Evolutionary conservation across 2,888 invertebrate species (phyloP).

Genomic region (Caenorhabditis sp.): DNA sequence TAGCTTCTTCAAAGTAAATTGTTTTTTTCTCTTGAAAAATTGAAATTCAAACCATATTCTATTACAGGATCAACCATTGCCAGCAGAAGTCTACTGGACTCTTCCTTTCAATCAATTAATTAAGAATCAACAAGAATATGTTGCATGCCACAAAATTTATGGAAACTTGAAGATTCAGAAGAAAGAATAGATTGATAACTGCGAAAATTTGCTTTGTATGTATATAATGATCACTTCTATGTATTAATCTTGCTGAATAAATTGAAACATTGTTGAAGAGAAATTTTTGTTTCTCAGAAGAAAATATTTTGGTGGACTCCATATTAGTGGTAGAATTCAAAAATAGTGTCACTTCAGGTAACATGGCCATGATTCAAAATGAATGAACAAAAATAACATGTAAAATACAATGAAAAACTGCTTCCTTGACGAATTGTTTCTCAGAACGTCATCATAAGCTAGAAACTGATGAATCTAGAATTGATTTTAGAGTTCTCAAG

Average conservation of each 20-base stretch:
- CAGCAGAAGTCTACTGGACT: constrained; percentile 69
- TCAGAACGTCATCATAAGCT: too few relatives aligned
- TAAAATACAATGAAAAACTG: too few relatives aligned
- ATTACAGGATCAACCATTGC: constrained; percentile 64
- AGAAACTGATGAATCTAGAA: too few relatives aligned
- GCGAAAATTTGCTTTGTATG: constrained; percentile 13
- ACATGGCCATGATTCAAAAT: too few relatives aligned
- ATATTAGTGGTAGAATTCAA: too few relatives aligned
- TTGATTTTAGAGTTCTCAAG: too few relatives aligned
- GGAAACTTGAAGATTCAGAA: constrained; percentile 65
- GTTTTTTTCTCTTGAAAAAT: not conserved
- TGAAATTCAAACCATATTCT: not conserved
- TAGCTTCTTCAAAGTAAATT: constrained; percentile 55
- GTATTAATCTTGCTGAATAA: not conserved
- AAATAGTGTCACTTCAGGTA: too few relatives aligned
- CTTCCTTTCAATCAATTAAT: constrained; percentile 69
- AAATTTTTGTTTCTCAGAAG: not conserved
- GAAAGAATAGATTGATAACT: constrained; percentile 10
- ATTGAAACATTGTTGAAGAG: not conserved
- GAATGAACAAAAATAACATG: too few relatives aligned
- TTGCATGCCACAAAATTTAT: constrained; percentile 70
- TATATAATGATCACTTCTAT: constrained; percentile 24
- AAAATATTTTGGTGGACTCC: too few relatives aligned
- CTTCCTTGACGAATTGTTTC: too few relatives aligned
- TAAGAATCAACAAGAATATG: constrained; percentile 63